A percentile compares a stretch with the other conserved stretches of the same genome.
Conservation (phyloP, 1,140 invertebrate genomes). For the Diplogasteroides magnus region DNA sequence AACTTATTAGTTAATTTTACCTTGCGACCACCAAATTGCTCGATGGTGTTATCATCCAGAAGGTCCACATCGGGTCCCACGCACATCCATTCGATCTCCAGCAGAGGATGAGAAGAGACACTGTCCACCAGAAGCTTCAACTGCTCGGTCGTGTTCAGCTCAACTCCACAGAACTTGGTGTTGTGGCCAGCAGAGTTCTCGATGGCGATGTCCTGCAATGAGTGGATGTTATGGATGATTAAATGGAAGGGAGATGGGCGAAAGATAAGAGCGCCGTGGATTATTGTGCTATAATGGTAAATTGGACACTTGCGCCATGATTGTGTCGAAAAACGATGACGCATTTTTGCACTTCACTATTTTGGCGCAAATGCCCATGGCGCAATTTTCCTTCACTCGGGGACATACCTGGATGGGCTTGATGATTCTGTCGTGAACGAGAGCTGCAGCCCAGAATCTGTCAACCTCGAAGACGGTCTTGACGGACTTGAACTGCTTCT, state of each 20-base stretch:
- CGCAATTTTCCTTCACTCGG: constrained; percentile 6
- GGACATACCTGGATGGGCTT: constrained; percentile 42
- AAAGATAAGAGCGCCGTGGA: too few relatives aligned
- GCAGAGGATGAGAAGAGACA: constrained; percentile 56
- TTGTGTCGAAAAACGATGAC: too few relatives aligned
- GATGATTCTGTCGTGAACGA: constrained; percentile 45
- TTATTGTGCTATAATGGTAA: too few relatives aligned
- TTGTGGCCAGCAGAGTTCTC: constrained; percentile 69
- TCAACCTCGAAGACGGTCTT: constrained; percentile 45
- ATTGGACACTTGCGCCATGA: too few relatives aligned
- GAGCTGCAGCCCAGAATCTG: constrained; percentile 44
- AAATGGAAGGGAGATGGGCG: too few relatives aligned
- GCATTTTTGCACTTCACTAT: too few relatives aligned
- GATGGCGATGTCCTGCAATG: constrained; percentile 63
- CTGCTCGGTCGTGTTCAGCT: constrained; percentile 61
- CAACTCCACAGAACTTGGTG: constrained; percentile 71
- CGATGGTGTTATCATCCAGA: constrained; percentile 50
- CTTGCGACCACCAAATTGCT: constrained; percentile 46
- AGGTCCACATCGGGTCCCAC: constrained; percentile 47
- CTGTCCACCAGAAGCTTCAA: constrained; percentile 48
- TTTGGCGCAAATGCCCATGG: too few relatives aligned
- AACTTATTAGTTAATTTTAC: too few relatives aligned
- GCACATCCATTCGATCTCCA: constrained; percentile 57
- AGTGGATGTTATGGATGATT: too few relatives aligned
- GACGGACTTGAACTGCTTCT: constrained; percentile 19